Conservation (phyloP, 2,113 vertebrate species). For the Protobothrops mucrosquamatus region DNA sequence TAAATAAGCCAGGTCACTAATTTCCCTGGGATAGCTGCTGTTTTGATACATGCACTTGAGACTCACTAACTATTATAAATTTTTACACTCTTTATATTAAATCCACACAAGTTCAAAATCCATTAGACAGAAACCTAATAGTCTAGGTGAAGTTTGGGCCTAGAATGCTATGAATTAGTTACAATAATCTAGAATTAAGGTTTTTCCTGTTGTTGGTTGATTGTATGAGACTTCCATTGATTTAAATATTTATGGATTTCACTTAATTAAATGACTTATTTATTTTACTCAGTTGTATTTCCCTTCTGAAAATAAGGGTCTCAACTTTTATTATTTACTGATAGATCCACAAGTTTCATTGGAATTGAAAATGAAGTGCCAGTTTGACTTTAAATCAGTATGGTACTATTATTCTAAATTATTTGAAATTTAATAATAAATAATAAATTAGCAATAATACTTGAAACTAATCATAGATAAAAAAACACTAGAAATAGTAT, state of each 20-base stretch:
- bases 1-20: neutral
- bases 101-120: neutral
- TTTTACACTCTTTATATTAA: constrained; percentile 3
- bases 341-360: neutral
- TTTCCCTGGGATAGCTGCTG: neutral
- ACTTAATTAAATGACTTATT: neutral
- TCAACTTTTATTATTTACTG: neutral
- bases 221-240: neutral
- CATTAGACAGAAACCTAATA: neutral
- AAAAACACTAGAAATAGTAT: neutral
- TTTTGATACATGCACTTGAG: neutral
- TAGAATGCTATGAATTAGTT: neutral
- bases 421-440: neutral
- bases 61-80: neutral
- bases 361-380: neutral
- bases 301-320: neutral
- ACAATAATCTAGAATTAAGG: neutral
- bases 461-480: neutral
- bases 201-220: neutral
- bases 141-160: neutral
- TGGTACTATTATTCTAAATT: too few species aligned
- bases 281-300: neutral
- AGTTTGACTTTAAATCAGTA: neutral
- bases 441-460: neutral
- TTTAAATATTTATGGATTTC: constrained; percentile 4